Evolutionary conservation across 2,888 invertebrate species (phyloP).

Genomic region (Andrena hattorfiana): DNA sequence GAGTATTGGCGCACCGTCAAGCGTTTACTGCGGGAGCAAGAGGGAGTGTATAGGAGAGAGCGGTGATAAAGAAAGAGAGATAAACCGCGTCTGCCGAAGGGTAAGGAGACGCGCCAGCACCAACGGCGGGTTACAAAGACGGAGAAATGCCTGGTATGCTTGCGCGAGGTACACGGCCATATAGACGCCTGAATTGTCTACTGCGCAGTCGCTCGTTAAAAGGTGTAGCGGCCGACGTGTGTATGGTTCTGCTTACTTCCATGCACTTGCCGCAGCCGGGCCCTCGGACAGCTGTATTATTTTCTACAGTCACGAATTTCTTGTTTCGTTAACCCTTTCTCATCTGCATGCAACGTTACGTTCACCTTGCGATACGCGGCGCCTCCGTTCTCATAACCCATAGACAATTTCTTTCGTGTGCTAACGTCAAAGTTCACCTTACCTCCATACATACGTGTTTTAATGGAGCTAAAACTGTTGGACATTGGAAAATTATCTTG

Average conservation of each 20-base stretch:
- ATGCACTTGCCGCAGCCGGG: constrained; percentile 50
- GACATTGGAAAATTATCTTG: no score
- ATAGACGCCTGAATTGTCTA: constrained; percentile 61
- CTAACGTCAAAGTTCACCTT: no score
- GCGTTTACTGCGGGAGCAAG: constrained; percentile 54
- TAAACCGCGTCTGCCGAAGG: constrained; percentile 42
- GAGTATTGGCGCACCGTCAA: constrained; percentile 65
- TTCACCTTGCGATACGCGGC: constrained; percentile 17
- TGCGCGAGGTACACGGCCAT: constrained; percentile 56
- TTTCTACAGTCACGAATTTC: constrained; percentile 46
- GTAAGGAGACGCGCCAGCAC: constrained; percentile 52
- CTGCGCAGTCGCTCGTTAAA: constrained; percentile 70
- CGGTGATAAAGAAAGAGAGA: constrained; percentile 54
- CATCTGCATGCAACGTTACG: constrained; percentile 13
- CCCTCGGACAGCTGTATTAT: constrained; percentile 44
- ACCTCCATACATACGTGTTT: no score
- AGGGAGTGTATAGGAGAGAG: constrained; percentile 33
- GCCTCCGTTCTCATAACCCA: constrained; percentile 1
- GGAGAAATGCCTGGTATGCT: constrained; percentile 63
- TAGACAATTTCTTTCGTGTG: no score
- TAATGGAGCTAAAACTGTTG: no score
- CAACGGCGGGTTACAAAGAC: constrained; percentile 54
- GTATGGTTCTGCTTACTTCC: constrained; percentile 44
- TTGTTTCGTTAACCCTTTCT: constrained; percentile 41
- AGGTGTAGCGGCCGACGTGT: constrained; percentile 65